Base-by-base conservation (phyloP, 2,113 vertebrate genomes). In the Podarcis cretensis region DNA sequence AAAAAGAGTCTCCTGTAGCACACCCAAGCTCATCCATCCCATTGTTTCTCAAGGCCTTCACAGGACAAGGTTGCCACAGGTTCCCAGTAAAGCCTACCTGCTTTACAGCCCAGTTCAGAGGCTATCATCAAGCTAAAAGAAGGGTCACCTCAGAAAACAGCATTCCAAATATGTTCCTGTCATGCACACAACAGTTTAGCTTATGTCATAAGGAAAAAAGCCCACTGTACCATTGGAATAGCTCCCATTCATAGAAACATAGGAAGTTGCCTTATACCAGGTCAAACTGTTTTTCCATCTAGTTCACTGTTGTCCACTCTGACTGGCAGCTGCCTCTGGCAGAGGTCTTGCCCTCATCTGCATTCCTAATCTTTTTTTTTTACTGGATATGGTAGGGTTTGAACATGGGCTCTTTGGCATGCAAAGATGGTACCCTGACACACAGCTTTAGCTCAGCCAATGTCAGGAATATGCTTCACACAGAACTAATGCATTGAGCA, bases 141-240 rank as follows among this genome's bases (percentile, higher is more conserved):
- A 77, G 23, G 35, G 8, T 43, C 32, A 80, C 66, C 23, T 40
- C 40, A 63, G 27, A 48, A 48, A 48, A 48, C 48, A 48, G 48
- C 9, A 48, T 48, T 48, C 48, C 48, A 48, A 48, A 2, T 48
- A 13, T 79, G 66, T 6, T 54, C 74, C 83, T 54, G 91, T 80
- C 83, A 68, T 9, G 75, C 83, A 40, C 27, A 78, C 73, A 0
- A 0, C 71, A 73, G 8, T 25, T 25, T 18, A 89, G 65, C 0
- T 0, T 1, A 23, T 8, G 78, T 1, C 32, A 0, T 20, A 40
- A 71, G 88, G 14, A n/a, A 30, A 59, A 83, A 84, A 25, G 75
- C 81, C 84, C 32, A 5, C 9, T 1, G 90, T 23, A 0, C 27
- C 87, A 57, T 13, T 20, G 48, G 40, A 54, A n/a, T 43, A 54